Conservation (phyloP, 2,888 invertebrate genomes). For the Chloroclysta siterata region DNA sequence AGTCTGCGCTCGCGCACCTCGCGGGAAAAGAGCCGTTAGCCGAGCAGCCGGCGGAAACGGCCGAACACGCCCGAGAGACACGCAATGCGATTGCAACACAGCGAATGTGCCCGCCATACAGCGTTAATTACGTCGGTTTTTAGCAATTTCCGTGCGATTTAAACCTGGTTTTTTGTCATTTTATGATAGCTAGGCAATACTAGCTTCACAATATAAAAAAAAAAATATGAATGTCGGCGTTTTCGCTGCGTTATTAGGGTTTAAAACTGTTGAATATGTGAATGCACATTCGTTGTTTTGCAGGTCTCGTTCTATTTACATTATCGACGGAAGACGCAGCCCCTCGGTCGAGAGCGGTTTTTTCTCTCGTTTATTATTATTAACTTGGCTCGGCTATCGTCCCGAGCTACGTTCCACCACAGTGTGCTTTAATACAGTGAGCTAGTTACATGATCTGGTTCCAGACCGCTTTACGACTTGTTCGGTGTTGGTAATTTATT, state of each 20-base stretch:
- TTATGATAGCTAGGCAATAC: slow-evolving; percentile 33
- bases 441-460: slow-evolving; percentile 16
- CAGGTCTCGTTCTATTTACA: slow-evolving; percentile 65
- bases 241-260: slow-evolving; percentile 35
- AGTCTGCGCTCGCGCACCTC: slow-evolving; percentile 63
- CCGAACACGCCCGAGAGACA: slow-evolving; percentile 67
- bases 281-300: slow-evolving; percentile 58
- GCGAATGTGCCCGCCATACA: slow-evolving; percentile 52
- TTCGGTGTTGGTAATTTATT: slow-evolving; percentile 14
- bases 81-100: slow-evolving; percentile 56
- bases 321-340: slow-evolving; percentile 72
- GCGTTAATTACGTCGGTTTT: slow-evolving; percentile 38
- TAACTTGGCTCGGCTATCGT: slow-evolving; percentile 66
- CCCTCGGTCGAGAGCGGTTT: slow-evolving; percentile 75
- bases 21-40: slow-evolving; percentile 78
- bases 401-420: slow-evolving; percentile 43
- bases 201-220: slow-evolving; percentile 34
- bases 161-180: slow-evolving; percentile 43
- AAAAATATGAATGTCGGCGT: slow-evolving; percentile 5
- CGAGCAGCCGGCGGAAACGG: slow-evolving; percentile 67
- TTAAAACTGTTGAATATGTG: slow-evolving; percentile 47
- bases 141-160: slow-evolving; percentile 27
- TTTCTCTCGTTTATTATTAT: slow-evolving; percentile 81
- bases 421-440: slow-evolving; percentile 30
- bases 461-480: slow-evolving; percentile 11